Conservation (phyloP, 2,113 vertebrate genomes). For the Turdus rufiventris region DNA sequence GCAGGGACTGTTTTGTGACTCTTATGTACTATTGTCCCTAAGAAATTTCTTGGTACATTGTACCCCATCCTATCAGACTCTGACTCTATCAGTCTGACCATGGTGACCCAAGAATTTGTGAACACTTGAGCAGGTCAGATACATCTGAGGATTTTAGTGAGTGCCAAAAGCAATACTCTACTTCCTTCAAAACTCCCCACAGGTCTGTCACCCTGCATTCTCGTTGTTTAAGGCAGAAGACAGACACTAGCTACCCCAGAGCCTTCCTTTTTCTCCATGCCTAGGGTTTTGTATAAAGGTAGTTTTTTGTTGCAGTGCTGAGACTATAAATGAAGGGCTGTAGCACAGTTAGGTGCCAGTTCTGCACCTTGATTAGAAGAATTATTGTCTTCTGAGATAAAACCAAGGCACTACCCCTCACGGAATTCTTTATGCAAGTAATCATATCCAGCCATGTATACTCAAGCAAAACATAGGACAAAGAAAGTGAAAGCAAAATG, state of each 20-base stretch:
- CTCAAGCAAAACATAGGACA: not conserved
- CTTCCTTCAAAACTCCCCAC: not conserved
- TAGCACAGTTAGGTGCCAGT: not conserved
- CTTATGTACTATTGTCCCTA: accelerated
- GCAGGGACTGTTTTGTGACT: not conserved
- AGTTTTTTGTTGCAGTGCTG: not conserved
- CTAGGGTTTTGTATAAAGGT: not conserved
- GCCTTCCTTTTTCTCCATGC: not conserved
- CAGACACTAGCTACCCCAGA: not conserved
- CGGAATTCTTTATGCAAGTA: not conserved
- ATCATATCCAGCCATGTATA: not conserved
- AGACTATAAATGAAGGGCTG: not conserved
- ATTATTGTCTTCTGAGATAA: not conserved
- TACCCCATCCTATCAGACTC: not conserved
- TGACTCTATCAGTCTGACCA: not conserved
- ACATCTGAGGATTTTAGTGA: not conserved
- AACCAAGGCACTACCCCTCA: not conserved
- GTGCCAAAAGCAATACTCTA: not conserved
- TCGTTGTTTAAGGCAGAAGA: not conserved
- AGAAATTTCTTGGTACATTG: not conserved
- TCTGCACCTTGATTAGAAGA: not conserved
- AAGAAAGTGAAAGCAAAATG: not conserved
- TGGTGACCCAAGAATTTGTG: not conserved
- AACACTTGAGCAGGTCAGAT: not conserved
- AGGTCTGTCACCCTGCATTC: not conserved